Evolutionary conservation across 2,113 vertebrate species (phyloP), one percentile per base, ranked within the genome.

Genomic region (Neoarius graeffei): DNA sequence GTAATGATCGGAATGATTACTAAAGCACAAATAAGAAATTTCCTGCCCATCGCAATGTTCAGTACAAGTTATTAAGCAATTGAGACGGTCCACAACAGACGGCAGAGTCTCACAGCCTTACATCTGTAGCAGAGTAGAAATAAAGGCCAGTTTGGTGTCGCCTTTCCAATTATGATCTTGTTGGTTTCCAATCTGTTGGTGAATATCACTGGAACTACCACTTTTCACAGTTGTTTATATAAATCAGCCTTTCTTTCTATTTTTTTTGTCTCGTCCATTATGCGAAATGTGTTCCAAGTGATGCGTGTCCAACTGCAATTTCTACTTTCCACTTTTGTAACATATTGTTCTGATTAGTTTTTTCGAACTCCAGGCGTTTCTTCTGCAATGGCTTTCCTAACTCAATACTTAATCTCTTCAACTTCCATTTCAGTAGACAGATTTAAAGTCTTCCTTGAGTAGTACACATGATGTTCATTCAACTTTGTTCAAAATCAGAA

Each of bases 261-360:
- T 66, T 35, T 73, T 6, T 56, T 50, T 76, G 30, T 59, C 69
- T 85, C 76, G 9, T 50, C 19, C 35, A 30, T 9, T 48, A 62
- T n/a, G 57, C 56, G 48, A 52, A 77, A 50, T 62, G 84, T 62
- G 56, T 76, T 85, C 54, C 54, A n/a, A 60, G 35, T 74, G 50
- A 54, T 13, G 7, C 15, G 3, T 20, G 23, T 8, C 56, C 56
- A 64, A 25, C 30, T 52, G 14, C 42, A 79, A 50, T 30, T 15
- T 62, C 7, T 77, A 42, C 42, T 42, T 66, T 35, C 73, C 42
- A 50, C 73, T 23, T 86, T 60, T 86, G 15, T 50, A 56, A n/a
- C 76, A 56, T 56, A 27, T 79, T 79, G 50, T 52, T 25, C 20
- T 25, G 74, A n/a, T 77, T 6, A 8, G 3, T 48, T 27, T 27